These are phyloP conservation scores for Epinephelus cyanopodus DNA, from an alignment of 2,113 vertebrate species.

Conservation along the genomic window DNA sequence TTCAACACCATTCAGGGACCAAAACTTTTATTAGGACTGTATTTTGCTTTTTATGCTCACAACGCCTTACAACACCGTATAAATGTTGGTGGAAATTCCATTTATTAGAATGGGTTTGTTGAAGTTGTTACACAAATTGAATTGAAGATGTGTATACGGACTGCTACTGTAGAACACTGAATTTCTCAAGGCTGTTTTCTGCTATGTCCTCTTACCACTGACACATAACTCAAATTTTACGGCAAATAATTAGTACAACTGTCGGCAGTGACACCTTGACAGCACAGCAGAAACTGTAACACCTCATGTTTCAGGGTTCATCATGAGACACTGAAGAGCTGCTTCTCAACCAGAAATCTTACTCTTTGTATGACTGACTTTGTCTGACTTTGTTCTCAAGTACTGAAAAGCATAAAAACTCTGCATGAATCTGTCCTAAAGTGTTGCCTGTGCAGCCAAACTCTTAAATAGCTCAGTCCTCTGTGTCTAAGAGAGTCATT, in stretches of 20 bases:
- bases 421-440: not conserved
- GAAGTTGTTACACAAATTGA: not conserved
- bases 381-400: not conserved
- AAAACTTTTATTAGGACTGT: not conserved
- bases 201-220: not conserved
- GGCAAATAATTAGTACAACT: not conserved
- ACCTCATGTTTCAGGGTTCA: not conserved
- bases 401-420: not conserved
- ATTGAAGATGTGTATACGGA: not conserved
- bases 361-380: not conserved
- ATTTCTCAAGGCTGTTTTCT: not conserved
- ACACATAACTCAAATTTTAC: not conserved
- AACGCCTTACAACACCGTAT: not conserved
- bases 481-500: not conserved
- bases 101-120: not conserved
- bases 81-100: not conserved
- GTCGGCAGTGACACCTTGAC: not conserved
- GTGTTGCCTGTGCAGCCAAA: not conserved
- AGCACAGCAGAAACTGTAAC: not conserved
- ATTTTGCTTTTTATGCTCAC: not conserved
- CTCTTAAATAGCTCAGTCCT: not conserved
- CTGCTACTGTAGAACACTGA: not conserved
- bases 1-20: not conserved
- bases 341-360: not conserved
- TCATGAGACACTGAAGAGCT: not conserved